Conservation (phyloP, 2,888 invertebrate species). For the Itoplectis maculator region DNA sequence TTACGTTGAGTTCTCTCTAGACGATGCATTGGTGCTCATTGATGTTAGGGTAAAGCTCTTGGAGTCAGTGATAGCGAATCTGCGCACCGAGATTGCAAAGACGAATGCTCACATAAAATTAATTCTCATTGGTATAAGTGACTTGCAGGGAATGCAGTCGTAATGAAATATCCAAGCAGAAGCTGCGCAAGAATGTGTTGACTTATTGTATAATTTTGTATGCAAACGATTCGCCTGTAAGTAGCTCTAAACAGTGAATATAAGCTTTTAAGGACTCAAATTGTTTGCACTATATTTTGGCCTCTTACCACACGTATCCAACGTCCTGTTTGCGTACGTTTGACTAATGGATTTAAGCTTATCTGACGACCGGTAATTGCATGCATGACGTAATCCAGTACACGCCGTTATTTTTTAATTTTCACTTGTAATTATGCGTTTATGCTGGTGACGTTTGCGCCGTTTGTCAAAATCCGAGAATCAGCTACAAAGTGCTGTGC, state of each 20-base stretch:
- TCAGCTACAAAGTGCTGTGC: background rate
- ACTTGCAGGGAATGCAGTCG: conserved; percentile 84
- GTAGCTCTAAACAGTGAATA: conserved; percentile 34
- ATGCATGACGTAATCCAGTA: conserved; percentile 26
- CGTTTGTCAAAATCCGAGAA: background rate
- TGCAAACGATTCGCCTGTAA: conserved; percentile 19
- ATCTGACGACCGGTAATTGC: background rate
- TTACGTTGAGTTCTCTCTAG: conserved; percentile 89
- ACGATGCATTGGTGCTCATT: conserved; percentile 90
- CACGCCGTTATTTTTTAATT: conserved; percentile 37
- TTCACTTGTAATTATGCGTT: conserved; percentile 34
- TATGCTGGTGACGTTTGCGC: background rate
- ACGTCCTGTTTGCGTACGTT: background rate
- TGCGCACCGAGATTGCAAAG: conserved; percentile 89
- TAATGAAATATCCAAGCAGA: background rate
- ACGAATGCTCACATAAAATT: conserved; percentile 93
- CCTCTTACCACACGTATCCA: background rate
- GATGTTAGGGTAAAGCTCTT: conserved; percentile 89
- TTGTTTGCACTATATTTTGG: conserved; percentile 9
- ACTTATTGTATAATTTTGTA: conserved; percentile 14
- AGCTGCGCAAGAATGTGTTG: background rate
- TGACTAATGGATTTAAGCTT: background rate
- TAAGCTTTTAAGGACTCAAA: background rate
- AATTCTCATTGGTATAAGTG: conserved; percentile 89
- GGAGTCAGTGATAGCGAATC: conserved; percentile 87